Conservation (phyloP, 2,888 invertebrate genomes). For the Phyllotreta cruciferae region DNA sequence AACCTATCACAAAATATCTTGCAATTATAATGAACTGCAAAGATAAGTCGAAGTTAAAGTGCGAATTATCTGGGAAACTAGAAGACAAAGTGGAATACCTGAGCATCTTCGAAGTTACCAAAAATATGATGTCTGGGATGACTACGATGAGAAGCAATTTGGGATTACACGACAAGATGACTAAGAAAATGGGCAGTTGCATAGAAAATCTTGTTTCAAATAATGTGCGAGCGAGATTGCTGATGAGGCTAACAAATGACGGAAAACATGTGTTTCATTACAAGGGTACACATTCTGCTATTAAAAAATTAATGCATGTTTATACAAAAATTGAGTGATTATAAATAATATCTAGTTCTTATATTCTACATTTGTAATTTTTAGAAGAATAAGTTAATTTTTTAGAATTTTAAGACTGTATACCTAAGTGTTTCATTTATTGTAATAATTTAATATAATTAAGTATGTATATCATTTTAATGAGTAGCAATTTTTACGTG, state of each 20-base stretch:
- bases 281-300: conserved; percentile 7
- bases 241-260: neutral
- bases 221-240: neutral
- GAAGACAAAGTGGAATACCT: conserved; percentile 8
- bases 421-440: too few species aligned
- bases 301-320: neutral
- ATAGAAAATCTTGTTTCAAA: neutral
- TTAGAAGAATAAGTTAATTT: too few species aligned
- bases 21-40: neutral
- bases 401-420: too few species aligned
- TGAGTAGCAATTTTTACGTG: too few species aligned
- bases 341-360: too few species aligned
- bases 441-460: too few species aligned
- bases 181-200: neutral
- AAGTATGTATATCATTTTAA: too few species aligned
- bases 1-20: neutral
- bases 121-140: neutral
- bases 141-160: conserved; percentile 3
- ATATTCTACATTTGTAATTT: too few species aligned
- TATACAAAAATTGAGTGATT: neutral
- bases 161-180: neutral
- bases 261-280: neutral
- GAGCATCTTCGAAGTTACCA: neutral
- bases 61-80: neutral
- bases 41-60: neutral